Evolutionary conservation across 1,140 invertebrate genomes (phyloP).

Genomic region (Eriocheir sinensis): DNA sequence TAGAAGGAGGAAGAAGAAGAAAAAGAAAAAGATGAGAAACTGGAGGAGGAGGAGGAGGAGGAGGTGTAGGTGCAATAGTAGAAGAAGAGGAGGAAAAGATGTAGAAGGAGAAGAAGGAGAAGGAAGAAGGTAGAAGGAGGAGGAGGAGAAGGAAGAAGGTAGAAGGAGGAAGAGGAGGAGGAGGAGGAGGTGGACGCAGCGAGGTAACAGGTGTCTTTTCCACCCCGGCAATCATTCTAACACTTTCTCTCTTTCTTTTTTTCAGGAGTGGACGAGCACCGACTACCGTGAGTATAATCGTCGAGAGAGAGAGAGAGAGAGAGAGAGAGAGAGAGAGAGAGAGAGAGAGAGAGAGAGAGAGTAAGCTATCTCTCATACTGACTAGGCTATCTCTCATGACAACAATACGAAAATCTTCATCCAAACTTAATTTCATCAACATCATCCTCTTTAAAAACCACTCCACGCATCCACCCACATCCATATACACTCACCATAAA

Average conservation of each 20-base stretch:
- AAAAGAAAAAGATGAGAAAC: background rate
- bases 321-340: background rate
- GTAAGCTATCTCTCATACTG: too few relatives aligned
- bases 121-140: constrained; percentile 2
- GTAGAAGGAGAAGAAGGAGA: background rate
- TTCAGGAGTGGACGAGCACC: background rate
- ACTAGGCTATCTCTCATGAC: too few relatives aligned
- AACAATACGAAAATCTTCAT: too few relatives aligned
- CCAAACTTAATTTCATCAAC: too few relatives aligned
- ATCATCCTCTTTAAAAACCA: too few relatives aligned
- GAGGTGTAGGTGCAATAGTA: background rate
- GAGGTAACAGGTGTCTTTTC: background rate
- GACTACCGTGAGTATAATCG: background rate
- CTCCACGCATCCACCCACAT: too few relatives aligned
- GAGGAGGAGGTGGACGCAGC: background rate
- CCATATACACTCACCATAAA: too few relatives aligned
- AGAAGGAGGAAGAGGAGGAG: constrained; percentile 19
- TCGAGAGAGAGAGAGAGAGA: too few relatives aligned
- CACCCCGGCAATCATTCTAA: background rate
- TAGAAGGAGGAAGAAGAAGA: background rate
- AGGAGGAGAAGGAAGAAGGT: too few relatives aligned
- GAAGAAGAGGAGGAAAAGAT: too few relatives aligned
- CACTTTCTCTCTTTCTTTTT: background rate
- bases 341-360: constrained; percentile 4
- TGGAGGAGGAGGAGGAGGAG: background rate